These are phyloP conservation scores for Drosophila mayaguana DNA, from an alignment of 2,888 invertebrate species.

Conservation along the genomic window DNA sequence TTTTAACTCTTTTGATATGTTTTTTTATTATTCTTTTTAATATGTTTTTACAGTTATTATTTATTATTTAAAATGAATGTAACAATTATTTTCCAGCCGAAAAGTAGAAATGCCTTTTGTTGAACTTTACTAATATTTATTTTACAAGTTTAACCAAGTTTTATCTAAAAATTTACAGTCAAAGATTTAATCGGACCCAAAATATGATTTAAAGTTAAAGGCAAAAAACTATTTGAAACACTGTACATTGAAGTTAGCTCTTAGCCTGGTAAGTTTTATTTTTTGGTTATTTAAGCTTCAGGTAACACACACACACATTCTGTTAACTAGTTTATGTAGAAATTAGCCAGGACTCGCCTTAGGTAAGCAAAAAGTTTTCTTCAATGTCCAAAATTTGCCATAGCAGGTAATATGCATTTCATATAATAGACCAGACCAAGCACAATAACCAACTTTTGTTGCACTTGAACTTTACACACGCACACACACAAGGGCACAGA, in stretches of 20 bases:
- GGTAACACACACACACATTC: constrained; percentile 13
- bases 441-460: constrained; percentile 71
- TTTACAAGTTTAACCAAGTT: neutral
- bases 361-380: constrained; percentile 70
- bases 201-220: constrained; percentile 3
- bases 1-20: too few relatives aligned
- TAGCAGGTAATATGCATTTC: constrained; percentile 69
- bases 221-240: constrained; percentile 5
- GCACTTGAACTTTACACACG: constrained; percentile 73
- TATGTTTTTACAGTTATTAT: neutral
- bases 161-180: neutral
- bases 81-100: too few relatives aligned
- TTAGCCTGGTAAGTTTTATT: constrained; percentile 28
- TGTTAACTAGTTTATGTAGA: constrained; percentile 68
- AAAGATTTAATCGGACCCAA: neutral
- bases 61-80: too few relatives aligned
- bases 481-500: neutral
- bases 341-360: constrained; percentile 66
- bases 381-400: constrained; percentile 66
- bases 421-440: constrained; percentile 62
- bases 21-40: neutral
- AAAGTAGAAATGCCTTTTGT: too few relatives aligned
- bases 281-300: constrained; percentile 31
- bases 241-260: constrained; percentile 18
- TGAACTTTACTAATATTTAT: neutral